Base-by-base conservation (phyloP, 2,888 invertebrate genomes). In the Oscheius sp. region DNA sequence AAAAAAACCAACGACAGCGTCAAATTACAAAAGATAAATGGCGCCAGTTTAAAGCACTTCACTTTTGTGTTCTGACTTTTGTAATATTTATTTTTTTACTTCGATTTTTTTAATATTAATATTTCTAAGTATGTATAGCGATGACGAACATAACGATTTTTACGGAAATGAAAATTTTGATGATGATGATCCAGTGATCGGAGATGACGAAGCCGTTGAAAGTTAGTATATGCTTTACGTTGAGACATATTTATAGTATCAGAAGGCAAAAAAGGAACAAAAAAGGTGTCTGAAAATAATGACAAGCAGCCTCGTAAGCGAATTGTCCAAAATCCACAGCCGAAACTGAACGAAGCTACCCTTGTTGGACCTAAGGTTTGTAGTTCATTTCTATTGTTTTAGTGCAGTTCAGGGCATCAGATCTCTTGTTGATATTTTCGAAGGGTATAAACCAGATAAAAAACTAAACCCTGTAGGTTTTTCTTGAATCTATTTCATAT, bases 161-260 rank as follows among this genome's bases (percentile, higher is more conserved):
- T 78, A 76, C 62, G 74, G 68, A 9, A 72, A 76, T 44, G 73
- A 74, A 44, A 68, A 74, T n/a, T 71, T 73, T 9, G 75, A 57
- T 17, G 59, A 59, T 24, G 61, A 71, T n/a, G 74, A 71, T 24
- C 68, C 67, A 5, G 67, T 62, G 20, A 57, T 72, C 17, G 24
- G 44, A 33, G 54, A 54, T 41, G 50, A 68, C 6, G 75, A 68
- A 32, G 76, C 74, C 26, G 70, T 72, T 45, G 72, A 67, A 49
- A 57, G 56, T 51, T 14, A 28, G 22, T 50, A 30, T 17, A 17
- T 41, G 6, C 50, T 22, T 12, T 49, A 5, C 17, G 4, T 20
- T 36, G 1, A 28, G 30, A 47, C 8, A 47, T 26, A 12, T 9
- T 30, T 54, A 41, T 51, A 24, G 54, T 54, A 14, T 33, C 45